Base-by-base conservation (phyloP, 1,140 invertebrate genomes). In the Aporrectodea caliginosa region DNA sequence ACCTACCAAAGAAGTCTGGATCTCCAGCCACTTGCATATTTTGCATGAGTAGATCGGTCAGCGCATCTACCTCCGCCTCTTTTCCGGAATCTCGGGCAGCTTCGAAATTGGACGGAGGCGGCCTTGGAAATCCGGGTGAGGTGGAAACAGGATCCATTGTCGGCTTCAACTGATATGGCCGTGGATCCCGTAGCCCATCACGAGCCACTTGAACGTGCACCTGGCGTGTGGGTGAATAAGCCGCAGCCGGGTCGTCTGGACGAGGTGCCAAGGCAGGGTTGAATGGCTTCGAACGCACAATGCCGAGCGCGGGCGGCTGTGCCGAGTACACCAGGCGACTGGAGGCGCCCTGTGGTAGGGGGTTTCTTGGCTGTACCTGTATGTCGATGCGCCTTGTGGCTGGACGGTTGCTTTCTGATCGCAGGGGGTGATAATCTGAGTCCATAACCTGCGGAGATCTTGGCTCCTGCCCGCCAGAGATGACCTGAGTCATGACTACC, bases 1-100 rank as follows among this genome's bases (percentile, higher is more conserved):
- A 58, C n/a, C 22, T 58, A 91, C 93, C 93, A 90, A 92, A 94
- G 80, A 92, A 92, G 84, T 94, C 93, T 34, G 92, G 90, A 86
- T 94, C 92, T 84, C 89, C 90, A 75, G 93, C 87, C 22, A 89
- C 92, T 84, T 93, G 91, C 90, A 95, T 93, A 77, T 93, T 93
- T 85, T 94, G 88, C 16, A 96, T 93, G 32, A 97, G 89, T 16
- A 97, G 90, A 89, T 95, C 92, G 29, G 94, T 96, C 16, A 97
- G 89, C 77, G 92, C 93, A 87, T 97, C 95, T 6, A 97, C 94
- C 90, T 95, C 93, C 82, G 92, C 91, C 87, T 94, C 93, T 85
- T 93, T 92, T 30, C 33, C 70, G 34, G 33, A 43, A 2, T 68
- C 75, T 16, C n/a, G 31, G 2, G 70, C 6, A 2, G 70, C 6